Base-by-base conservation (phyloP, 2,888 invertebrate genomes). In the Drosophila mimica region DNA sequence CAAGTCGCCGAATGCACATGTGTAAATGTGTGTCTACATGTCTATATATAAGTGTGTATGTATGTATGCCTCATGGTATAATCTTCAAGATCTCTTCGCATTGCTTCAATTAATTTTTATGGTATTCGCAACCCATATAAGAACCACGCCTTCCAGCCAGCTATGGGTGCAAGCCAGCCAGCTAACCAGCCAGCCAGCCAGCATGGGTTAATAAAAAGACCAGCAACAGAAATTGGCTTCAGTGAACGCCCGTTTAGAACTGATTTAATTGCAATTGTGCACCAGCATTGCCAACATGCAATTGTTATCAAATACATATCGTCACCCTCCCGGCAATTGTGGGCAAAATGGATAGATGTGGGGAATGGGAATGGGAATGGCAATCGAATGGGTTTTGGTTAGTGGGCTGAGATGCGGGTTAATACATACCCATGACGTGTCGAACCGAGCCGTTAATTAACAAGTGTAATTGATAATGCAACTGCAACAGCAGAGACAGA, bases 391-490 rank as follows among this genome's bases (percentile, higher is more conserved):
- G 67, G 59, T 40, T 71, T 77, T 65, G 67, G 40, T 17, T 51
- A 34, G 58, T 48, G 52, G 40, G 46, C 8, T 46, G 34, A 73
- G 83, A 84, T 84, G 84, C 84, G 84, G 84, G 84, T 58, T 83
- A 79, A 85, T 86, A 83, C 87, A 67, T 52, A 70, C 59, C 66
- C 58, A 38, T n/a, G 38, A 53, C 17, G 34, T 66, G 46, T 36
- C 36, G 63, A 38, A 52, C 30, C 52, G 54, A 67, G 63, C 70
- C 66, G 78, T 87, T 89, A 88, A 87, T 87, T 89, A 87, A 88
- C 86, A 89, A 89, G 85, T 86, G 89, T 81, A 89, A 89, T 89
- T 87, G 86, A 80, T 87, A 87, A 84, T 69, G 70, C 70, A 61
- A 70, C 51, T 28, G 67, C 48, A 49, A 40, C 51, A 34, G 34